A percentile compares a stretch with the other conserved stretches of the same genome.
These are phyloP conservation scores for Balearica regulorum DNA, from an alignment of 2,797 vertebrate genomes.

Conservation along the genomic window DNA sequence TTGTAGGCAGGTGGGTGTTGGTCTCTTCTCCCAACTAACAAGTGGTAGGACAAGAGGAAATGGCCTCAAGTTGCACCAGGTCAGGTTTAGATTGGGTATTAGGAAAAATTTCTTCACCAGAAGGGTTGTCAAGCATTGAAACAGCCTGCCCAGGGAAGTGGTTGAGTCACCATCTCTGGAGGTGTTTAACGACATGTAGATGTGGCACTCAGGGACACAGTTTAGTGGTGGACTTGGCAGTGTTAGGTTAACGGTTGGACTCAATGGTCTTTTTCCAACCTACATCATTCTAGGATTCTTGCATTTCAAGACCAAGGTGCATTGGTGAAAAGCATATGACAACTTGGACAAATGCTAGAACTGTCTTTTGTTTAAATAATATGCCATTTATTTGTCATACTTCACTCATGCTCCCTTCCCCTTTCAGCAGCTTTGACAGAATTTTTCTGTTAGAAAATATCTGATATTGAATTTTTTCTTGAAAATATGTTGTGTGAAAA, in stretches of 20 bases:
- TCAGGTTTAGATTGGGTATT: background rate
- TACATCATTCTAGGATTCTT: background rate
- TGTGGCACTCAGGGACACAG: no score
- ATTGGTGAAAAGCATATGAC: background rate
- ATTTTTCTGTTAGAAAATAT: background rate
- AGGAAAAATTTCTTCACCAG: background rate
- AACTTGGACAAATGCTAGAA: background rate
- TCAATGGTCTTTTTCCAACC: background rate
- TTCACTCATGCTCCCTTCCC: background rate
- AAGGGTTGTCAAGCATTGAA: background rate
- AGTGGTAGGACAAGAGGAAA: background rate
- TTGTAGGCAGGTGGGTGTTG: fast-evolving
- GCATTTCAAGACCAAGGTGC: background rate
- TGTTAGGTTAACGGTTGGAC: background rate
- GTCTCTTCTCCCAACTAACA: background rate
- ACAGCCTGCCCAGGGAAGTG: background rate
- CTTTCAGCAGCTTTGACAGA: background rate
- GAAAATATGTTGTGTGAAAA: background rate
- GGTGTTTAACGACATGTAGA: background rate
- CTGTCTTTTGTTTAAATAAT: background rate
- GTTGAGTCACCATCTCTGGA: background rate
- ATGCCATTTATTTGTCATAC: background rate
- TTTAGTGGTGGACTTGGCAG: background rate
- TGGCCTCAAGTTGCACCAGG: background rate
- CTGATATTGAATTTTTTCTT: background rate